A percentile compares a stretch with the other conserved stretches of the same genome.
Conservation (phyloP, 2,113 vertebrate genomes). For the Labeo catla region DNA sequence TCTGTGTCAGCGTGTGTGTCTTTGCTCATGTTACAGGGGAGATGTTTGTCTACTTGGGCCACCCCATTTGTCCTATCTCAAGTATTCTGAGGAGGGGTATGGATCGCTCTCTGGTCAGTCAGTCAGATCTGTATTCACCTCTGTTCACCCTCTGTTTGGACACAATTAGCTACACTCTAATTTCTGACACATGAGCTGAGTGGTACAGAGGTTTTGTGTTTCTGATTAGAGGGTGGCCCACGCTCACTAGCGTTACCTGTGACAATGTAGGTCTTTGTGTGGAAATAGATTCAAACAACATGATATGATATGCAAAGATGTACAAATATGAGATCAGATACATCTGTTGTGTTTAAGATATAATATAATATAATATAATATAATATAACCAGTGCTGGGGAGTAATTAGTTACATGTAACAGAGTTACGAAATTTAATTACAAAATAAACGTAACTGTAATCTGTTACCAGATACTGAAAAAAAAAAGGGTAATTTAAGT, state of each 20-base stretch:
- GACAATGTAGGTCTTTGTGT: conserved; percentile 27
- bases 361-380: no score
- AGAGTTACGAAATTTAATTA: no score
- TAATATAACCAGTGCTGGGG: no score
- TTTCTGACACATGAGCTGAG: conserved; percentile 48
- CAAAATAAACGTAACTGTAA: no score
- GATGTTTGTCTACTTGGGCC: conserved; percentile 77
- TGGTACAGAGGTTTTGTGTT: conserved; percentile 36
- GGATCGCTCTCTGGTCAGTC: conserved; percentile 48
- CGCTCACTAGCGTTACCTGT: background rate
- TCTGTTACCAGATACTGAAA: no score
- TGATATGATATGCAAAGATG: conserved; percentile 14
- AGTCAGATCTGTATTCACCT: conserved; percentile 49
- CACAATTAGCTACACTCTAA: conserved; percentile 47
- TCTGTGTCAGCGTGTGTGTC: conserved; percentile 60
- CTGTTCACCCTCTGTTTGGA: conserved; percentile 42
- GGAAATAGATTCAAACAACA: conserved; percentile 12
- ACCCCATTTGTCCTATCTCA: conserved; percentile 67
- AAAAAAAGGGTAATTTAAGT: no score
- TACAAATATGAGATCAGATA: conserved; percentile 8
- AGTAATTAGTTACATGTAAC: no score
- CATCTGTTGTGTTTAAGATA: background rate
- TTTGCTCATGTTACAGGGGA: conserved; percentile 75
- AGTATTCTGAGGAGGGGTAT: conserved; percentile 60
- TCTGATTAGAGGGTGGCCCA: conserved; percentile 13